Evolutionary conservation across 2,797 vertebrate species (phyloP).

Genomic region (Sebastiscus tertius): DNA sequence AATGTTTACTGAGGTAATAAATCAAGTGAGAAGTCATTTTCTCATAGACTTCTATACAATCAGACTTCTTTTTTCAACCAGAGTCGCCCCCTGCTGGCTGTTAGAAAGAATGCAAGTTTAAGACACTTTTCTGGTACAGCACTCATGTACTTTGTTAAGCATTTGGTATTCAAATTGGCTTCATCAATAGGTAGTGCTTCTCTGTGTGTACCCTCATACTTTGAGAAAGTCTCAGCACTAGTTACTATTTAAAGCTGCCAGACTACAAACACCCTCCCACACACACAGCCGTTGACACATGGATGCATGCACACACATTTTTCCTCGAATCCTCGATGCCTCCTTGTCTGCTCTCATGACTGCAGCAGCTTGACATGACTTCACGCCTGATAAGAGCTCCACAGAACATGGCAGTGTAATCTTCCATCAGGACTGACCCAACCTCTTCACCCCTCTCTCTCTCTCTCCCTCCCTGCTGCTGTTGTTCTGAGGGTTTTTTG

Average conservation of each 20-base stretch:
- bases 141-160: background rate
- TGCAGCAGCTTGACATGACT: constrained; percentile 35
- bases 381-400: constrained; percentile 35
- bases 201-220: background rate
- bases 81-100: no score
- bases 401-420: background rate
- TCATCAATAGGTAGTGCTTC: background rate
- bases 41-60: no score
- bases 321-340: background rate
- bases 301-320: background rate
- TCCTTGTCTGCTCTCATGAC: constrained; percentile 15
- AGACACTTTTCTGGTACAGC: background rate
- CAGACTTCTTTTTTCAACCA: no score
- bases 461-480: background rate
- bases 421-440: constrained; percentile 6
- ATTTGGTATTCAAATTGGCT: background rate
- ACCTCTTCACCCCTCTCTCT: background rate
- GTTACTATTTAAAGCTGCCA: constrained; percentile 23
- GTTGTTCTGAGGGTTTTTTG: constrained; percentile 53
- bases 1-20: no score
- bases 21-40: no score
- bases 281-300: constrained; percentile 9
- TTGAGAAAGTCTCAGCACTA: constrained; percentile 2
- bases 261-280: constrained; percentile 30
- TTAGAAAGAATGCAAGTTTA: no score